Conservation (phyloP, 2,888 invertebrate genomes). For the Nephrotoma appendiculata region DNA sequence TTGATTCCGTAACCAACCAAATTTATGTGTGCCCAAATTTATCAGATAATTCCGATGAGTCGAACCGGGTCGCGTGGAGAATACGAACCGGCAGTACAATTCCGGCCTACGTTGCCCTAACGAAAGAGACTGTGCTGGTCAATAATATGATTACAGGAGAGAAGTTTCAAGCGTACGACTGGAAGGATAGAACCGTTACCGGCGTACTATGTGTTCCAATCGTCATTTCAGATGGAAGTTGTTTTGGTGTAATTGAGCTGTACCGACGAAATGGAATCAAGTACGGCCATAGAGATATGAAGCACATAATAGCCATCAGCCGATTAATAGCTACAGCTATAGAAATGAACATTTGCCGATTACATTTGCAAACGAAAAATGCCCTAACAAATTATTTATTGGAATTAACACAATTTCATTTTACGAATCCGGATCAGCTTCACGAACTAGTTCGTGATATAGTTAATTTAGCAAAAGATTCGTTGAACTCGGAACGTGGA, state of each 20-base stretch:
- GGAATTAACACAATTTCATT: constrained; percentile 24
- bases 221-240: constrained; percentile 27
- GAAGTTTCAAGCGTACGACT: constrained; percentile 30
- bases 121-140: constrained; percentile 36
- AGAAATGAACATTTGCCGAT: constrained; percentile 28
- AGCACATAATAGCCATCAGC: constrained; percentile 25
- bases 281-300: constrained; percentile 20
- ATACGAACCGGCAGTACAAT: constrained; percentile 31
- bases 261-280: constrained; percentile 17
- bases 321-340: constrained; percentile 34
- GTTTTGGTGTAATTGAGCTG: constrained; percentile 31
- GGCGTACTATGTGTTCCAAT: constrained; percentile 33
- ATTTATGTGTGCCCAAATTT: constrained; percentile 11
- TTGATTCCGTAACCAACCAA: constrained; percentile 17
- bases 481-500: not conserved
- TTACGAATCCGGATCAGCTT: not conserved
- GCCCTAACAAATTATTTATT: constrained; percentile 30
- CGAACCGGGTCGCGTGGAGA: not conserved
- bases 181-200: constrained; percentile 25
- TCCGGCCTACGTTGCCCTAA: constrained; percentile 41
- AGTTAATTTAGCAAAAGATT: not conserved
- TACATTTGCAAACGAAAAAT: constrained; percentile 28
- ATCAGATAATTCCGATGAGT: not conserved
- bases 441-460: not conserved
- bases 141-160: constrained; percentile 38